phyloP scores from a whole-genome alignment of 1,140 invertebrate genomes.

The Drosophila punjabiensis region DNA sequence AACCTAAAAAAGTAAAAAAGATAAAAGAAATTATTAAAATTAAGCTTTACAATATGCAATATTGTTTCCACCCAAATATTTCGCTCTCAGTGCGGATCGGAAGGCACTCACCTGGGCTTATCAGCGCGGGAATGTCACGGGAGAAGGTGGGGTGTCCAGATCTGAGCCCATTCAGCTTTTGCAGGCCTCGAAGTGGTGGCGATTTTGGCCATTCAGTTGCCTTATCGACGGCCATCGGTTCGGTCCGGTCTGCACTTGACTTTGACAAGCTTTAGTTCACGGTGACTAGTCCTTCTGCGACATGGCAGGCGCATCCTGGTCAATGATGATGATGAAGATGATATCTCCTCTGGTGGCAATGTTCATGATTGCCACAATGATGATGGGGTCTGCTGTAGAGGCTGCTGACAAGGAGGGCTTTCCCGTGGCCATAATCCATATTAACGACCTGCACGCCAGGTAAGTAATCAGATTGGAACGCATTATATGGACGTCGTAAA shows the following conservation, averaged over 20 bases:
- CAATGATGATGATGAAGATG: neutral
- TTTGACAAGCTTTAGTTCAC: neutral
- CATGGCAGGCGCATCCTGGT: conserved; percentile 8
- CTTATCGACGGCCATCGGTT: conserved; percentile 85
- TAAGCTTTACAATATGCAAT: neutral
- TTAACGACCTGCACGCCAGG: conserved; percentile 94
- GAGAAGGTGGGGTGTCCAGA: conserved; percentile 4
- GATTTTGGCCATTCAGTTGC: conserved; percentile 53
- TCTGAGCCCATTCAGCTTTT: conserved; percentile 31
- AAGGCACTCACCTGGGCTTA: conserved; percentile 3
- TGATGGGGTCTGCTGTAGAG: neutral
- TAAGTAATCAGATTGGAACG: conserved; percentile 64
- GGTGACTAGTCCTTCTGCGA: neutral
- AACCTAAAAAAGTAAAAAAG: neutral
- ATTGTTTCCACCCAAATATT: neutral
- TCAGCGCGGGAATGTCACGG: neutral
- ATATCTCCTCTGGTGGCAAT: neutral
- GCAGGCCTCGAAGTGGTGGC: conserved; percentile 10
- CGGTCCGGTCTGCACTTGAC: conserved; percentile 18
- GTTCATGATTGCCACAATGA: neutral
- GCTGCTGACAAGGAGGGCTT: conserved; percentile 85
- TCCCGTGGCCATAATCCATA: conserved; percentile 91
- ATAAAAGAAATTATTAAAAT: neutral
- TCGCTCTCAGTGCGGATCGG: neutral
- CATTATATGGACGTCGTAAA: conserved; percentile 34